Percentiles rank a stretch among this genome's conserved stretches.
Conservation (phyloP, 2,797 vertebrate species). For the Liasis olivaceus region DNA sequence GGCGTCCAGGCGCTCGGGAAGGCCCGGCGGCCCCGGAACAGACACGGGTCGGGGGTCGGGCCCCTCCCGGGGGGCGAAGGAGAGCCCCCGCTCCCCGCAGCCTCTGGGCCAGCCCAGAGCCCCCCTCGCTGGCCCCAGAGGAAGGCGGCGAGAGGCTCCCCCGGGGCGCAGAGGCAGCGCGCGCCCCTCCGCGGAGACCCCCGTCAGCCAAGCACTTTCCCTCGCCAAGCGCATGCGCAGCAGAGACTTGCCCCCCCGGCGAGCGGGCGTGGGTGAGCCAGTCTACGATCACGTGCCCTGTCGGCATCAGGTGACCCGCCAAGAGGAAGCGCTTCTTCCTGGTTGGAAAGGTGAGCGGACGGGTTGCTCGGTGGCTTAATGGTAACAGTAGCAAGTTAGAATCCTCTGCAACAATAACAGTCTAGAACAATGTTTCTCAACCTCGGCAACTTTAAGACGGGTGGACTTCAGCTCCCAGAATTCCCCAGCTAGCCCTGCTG, state of each 20-base stretch:
- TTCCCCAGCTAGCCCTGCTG: not conserved
- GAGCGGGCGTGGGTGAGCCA: not conserved
- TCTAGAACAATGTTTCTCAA: not conserved
- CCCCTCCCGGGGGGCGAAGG: not conserved
- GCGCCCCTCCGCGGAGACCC: not conserved
- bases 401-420: not conserved
- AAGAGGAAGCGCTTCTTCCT: not conserved
- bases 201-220: not conserved
- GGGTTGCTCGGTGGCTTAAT: not conserved
- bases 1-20: not conserved
- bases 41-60: fast-evolving
- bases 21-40: not conserved
- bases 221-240: not conserved
- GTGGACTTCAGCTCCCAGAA: not conserved
- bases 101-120: not conserved
- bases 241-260: not conserved
- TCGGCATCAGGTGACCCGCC: not conserved
- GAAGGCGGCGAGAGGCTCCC: not conserved
- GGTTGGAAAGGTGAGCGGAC: not conserved
- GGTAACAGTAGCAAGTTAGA: not conserved
- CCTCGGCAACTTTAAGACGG: not conserved
- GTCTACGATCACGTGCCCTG: not conserved
- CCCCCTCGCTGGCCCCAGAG: not conserved
- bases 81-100: not conserved
- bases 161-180: not conserved